Base-by-base conservation (phyloP, 2,797 vertebrate genomes). In the Luscinia megarhynchos region DNA sequence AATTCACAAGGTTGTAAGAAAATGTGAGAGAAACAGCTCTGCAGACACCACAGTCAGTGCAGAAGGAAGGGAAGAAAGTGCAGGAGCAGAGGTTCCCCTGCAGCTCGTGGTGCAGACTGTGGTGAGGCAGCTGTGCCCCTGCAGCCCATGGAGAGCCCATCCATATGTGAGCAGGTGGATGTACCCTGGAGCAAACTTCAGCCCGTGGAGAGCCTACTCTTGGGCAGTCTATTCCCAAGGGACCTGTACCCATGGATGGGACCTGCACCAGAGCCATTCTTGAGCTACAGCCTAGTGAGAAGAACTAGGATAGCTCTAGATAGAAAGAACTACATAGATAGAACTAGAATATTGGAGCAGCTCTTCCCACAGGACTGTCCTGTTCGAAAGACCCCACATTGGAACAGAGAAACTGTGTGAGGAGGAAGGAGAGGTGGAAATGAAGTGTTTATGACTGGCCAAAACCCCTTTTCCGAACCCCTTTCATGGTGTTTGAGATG, bases 401-500 rank as follows among this genome's bases (percentile, higher is more conserved):
- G 26, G 34, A 78, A 36, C 21, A 40, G 21, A 29, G 26, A 13
- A 55, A 34, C 11, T 18, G 14, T 15, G 17, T 46, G 50, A 70
- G 21, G 34, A 30, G 11, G 21, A 76, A 68, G 29, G 16, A 55
- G 48, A 69, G 21, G 6, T n/a, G n/a, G 17, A 55, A 38, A 26
- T 55, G 6, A 77, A 77, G 16, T 32, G 26, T 34, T 79, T 48
- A 29, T 15, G 26, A n/a, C 12, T 48, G 50, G 20, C 10, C 4
- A 6, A 18, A 58, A 8, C 1, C 2, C 3, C 7, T 15, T 6
- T 45, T 63, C 12, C 12, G 23, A 26, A 22, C 10, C 11, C 14
- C 2, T 51, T 10, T 58, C 50, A 13, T 3, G 5, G 17, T 43
- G 2, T 36, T 54, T 3, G 0, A 13, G 5, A 4, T 48, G 5